Evolutionary conservation across 2,113 vertebrate species (phyloP).

Genomic region (Gopherus evgoodei): DNA sequence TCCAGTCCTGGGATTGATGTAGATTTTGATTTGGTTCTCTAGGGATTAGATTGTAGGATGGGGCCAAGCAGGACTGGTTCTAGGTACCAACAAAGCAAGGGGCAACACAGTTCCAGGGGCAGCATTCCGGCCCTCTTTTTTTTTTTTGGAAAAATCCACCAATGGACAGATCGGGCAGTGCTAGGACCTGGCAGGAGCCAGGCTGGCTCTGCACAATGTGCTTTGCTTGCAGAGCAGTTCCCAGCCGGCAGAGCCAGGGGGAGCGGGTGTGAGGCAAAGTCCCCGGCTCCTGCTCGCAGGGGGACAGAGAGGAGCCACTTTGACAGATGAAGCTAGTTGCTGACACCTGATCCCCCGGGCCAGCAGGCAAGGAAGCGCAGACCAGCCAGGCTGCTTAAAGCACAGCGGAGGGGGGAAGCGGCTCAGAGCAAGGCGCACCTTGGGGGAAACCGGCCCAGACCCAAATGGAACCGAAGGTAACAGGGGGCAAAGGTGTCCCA

Average conservation of each 20-base stretch:
- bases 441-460: background rate
- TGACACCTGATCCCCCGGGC: background rate
- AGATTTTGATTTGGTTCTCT: conserved; percentile 42
- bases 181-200: background rate
- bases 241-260: background rate
- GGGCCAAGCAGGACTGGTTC: too few species aligned
- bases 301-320: background rate
- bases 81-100: too few species aligned
- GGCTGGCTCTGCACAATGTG: background rate
- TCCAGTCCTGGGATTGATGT: conserved; percentile 28
- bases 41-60: conserved; percentile 16
- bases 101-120: too few species aligned
- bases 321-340: conserved; percentile 26
- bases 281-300: background rate
- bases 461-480: background rate
- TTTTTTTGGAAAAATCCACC: too few species aligned
- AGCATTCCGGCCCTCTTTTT: too few species aligned
- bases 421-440: background rate
- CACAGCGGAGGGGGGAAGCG: background rate
- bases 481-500: background rate
- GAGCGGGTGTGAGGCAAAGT: background rate
- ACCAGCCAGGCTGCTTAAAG: background rate
- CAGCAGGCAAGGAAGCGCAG: background rate
- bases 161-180: background rate
- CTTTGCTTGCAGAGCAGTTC: background rate